Base-by-base conservation (phyloP, 2,113 vertebrate species). In the Percina caprodes region DNA sequence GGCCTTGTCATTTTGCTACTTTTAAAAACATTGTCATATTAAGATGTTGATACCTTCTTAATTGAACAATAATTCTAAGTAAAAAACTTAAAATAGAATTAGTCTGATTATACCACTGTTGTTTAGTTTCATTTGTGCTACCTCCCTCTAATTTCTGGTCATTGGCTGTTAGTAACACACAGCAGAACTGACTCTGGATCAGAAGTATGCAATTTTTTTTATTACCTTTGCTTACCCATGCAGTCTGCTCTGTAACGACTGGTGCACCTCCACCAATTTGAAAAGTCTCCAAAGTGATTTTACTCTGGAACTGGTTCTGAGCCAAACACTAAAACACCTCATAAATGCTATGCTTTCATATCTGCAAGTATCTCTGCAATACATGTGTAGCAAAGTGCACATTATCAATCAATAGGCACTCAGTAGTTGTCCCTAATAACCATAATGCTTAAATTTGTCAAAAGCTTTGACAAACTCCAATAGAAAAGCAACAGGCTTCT, bases 341-440 rank as follows among this genome's bases (percentile, higher is more conserved):
- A 39, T 63, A 77, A 67, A 72, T 71, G 74, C 46, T 21, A 39
- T 24, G 24, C 30, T 68, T 69, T 74, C 45, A 74, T 69, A 11
- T 49, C 46, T 77, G 54, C 52, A 62, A 24, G 58, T 49, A 61
- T 76, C 39, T 58, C 19, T 33, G 5, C 14, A 0, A 35, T 33
- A 12, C 58, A 23, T 14, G 9, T 55, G 56, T 16, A 51, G 56
- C 26, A 30, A 18, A 73, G 13, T 26, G 54, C n/a, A 19, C 24
- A 46, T 60, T 30, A 35, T 14, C 45, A 35, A 35, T 73, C 19
- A 71, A 13, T 26, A 59, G 54, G n/a, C 49, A 45, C 33, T 66
- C 35, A 26, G n/a, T 23, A 51, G n/a, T 48, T 23, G 24, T 15
- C 13, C 23, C 39, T 14, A 15, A 4, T 54, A 19, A 61, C 15